Evolutionary conservation across 2,888 invertebrate species (phyloP).

Genomic region (Seira musarum): DNA sequence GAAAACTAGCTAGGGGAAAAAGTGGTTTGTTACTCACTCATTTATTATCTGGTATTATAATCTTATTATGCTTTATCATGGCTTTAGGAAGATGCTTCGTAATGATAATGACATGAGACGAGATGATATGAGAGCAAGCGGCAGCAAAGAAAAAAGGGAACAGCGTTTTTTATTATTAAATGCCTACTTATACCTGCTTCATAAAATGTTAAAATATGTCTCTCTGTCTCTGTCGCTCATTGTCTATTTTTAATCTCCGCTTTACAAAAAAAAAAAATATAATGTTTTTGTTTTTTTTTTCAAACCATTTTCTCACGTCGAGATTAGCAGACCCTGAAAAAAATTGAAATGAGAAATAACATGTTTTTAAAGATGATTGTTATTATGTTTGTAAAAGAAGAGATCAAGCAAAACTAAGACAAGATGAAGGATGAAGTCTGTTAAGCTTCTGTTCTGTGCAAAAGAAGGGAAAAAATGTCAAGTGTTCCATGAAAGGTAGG

Average conservation of each 20-base stretch:
- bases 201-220: conserved; percentile 55
- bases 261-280: conserved; percentile 11
- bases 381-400: conserved; percentile 29
- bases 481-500: conserved; percentile 26
- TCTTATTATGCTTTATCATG: not conserved
- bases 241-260: conserved; percentile 44
- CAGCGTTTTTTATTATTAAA: conserved; percentile 37
- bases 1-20: not conserved
- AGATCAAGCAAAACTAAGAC: conserved; percentile 38
- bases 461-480: conserved; percentile 48
- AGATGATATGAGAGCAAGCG: not conserved
- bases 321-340: conserved; percentile 33
- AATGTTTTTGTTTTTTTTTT: conserved; percentile 24
- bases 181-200: not conserved
- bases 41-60: conserved; percentile 10
- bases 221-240: conserved; percentile 54
- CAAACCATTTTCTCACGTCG: conserved; percentile 58
- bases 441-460: conserved; percentile 40
- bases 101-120: conserved; percentile 1
- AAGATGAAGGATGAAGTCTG: conserved; percentile 38
- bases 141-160: conserved; percentile 24
- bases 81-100: not conserved
- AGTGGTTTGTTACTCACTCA: conserved; percentile 3
- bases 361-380: conserved; percentile 47
- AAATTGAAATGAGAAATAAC: conserved; percentile 2